phyloP scores from a whole-genome alignment of 2,888 invertebrate species.

The Callinectes sapidus region DNA sequence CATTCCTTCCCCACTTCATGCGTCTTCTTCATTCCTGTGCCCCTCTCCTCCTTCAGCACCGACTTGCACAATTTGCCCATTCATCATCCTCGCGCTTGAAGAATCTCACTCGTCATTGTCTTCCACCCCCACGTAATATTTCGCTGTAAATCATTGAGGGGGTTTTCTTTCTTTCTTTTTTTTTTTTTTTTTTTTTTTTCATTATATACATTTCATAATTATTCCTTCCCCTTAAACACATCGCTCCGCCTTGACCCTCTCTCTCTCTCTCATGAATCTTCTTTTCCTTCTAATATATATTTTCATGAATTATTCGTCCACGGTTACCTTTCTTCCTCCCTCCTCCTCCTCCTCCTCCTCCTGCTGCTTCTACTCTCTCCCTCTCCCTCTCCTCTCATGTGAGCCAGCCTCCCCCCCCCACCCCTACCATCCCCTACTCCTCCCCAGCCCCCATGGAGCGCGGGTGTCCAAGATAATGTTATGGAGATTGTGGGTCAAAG shows the following conservation, averaged over 20 bases:
- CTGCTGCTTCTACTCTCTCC: background rate
- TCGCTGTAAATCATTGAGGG: background rate
- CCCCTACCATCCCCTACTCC: background rate
- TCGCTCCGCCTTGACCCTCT: background rate
- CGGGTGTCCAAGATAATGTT: conserved; percentile 62
- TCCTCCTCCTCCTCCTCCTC: background rate
- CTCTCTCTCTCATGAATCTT: conserved; percentile 19
- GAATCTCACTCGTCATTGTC: background rate
- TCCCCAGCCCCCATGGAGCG: conserved; percentile 34
- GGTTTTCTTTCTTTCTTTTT: too few species aligned
- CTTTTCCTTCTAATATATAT: conserved; percentile 17
- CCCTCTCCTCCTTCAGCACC: background rate
- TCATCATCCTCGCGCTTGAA: background rate
- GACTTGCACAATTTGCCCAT: background rate
- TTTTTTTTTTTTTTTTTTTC: background rate
- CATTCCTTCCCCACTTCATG: background rate
- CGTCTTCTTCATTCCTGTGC: background rate
- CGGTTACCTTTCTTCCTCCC: background rate
- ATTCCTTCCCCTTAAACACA: background rate
- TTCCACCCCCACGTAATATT: background rate
- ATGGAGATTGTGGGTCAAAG: conserved; percentile 67
- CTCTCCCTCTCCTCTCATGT: background rate
- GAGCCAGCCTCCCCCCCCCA: too few species aligned
- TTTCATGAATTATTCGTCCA: background rate
- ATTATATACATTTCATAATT: background rate